phyloP scores from a whole-genome alignment of 2,113 vertebrate species.

The Peromyscus maniculatus region DNA sequence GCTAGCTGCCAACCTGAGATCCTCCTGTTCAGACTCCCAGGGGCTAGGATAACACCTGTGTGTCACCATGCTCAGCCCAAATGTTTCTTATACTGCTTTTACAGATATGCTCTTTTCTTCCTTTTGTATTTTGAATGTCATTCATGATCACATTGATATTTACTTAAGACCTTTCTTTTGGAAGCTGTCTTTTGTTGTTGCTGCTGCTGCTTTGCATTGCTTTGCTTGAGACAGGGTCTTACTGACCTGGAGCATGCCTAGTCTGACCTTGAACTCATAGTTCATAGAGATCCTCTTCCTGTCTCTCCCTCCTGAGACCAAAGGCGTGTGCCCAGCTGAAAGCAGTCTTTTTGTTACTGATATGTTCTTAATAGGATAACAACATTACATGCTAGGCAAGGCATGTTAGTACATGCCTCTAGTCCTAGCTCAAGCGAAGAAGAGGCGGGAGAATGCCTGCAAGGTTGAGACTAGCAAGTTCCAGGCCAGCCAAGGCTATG shows the following conservation, averaged over 20 bases:
- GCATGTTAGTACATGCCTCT: not conserved
- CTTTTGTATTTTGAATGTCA: slow-evolving; percentile 39
- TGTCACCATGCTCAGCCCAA: not conserved
- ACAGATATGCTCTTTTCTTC: not conserved
- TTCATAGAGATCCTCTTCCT: not conserved
- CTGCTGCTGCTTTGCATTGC: not conserved
- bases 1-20: not conserved
- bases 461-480: not conserved
- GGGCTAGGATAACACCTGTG: not conserved
- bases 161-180: slow-evolving; percentile 30
- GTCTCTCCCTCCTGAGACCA: not conserved
- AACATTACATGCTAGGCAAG: not conserved
- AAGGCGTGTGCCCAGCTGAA: not conserved
- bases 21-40: not conserved
- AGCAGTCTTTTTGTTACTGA: not conserved
- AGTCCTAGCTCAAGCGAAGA: not conserved
- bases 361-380: slow-evolving; percentile 1
- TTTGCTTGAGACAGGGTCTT: not conserved
- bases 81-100: slow-evolving; percentile 26
- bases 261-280: not conserved
- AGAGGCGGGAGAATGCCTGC: not conserved
- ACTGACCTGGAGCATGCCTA: not conserved
- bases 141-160: slow-evolving; percentile 37
- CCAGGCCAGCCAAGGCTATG: not conserved
- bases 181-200: not conserved